Evolutionary conservation across 2,888 invertebrate genomes (phyloP), one percentile per base, ranked within the genome.

Genomic region (Gymnosoma rotundatum): DNA sequence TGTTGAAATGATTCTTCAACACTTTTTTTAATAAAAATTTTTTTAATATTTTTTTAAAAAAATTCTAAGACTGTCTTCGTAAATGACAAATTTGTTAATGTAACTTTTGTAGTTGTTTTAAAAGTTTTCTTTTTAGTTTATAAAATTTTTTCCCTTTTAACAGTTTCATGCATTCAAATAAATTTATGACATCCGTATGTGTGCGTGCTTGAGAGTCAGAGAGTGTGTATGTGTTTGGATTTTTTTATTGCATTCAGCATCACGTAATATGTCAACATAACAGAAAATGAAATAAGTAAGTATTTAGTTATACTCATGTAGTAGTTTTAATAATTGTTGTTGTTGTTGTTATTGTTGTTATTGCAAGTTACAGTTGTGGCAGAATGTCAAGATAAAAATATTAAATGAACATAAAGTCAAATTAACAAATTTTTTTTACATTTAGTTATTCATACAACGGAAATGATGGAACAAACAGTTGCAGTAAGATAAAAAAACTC

Each of bases 241-340:
- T 9, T 58, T 69, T 78, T 78, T 84, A 64, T 78, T 73, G 61
- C 78, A 63, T 74, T 74, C 69, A 81, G 69, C 75, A 81, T 75
- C 78, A 74, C 81, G 80, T 81, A 78, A 81, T 74, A 81, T 74
- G 78, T 82, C 73, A 82, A 84, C 69, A 80, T 54, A 74, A 80
- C 63, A 78, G 54, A 69, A 81, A 69, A 73, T 66, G 18, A 58
- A 76, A 54, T 54, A 63, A 61, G 21, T 48, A 32, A 32, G 45
- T 58, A 58, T 58, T 70, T 70, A n/a, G 56, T 56, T 56, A 18
- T 36, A 21, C 20, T 32, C 36, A 56, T 16, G 64, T 66, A 32
- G 48, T 54, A 42, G 25, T n/a, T 58, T 9, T 8, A 5, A 8
- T 32, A 32, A 5, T 32, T 4, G 32, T 32, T 32, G 32, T 32